phyloP scores from a whole-genome alignment of 2,888 invertebrate genomes.

The Melolontha melolontha region DNA sequence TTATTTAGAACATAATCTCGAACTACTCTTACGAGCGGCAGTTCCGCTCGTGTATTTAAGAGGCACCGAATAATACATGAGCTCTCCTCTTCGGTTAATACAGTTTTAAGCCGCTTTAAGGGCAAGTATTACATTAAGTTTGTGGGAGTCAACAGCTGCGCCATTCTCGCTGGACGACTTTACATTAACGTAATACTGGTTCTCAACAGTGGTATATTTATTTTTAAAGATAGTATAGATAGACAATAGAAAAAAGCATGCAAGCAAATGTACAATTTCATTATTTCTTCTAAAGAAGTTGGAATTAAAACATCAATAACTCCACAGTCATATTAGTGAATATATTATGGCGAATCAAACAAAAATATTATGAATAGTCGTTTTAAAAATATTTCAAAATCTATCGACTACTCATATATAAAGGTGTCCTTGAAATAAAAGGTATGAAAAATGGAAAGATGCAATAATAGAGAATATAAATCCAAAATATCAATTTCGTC shows the following conservation, averaged over 20 bases:
- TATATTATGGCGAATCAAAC: no score
- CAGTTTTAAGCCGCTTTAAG: conserved; percentile 62
- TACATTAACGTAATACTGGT: conserved; percentile 34
- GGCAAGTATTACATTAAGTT: conserved; percentile 54
- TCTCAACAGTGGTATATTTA: conserved; percentile 30
- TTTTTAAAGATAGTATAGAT: conserved; percentile 17
- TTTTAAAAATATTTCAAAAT: no score
- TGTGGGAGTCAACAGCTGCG: conserved; percentile 58
- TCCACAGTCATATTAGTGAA: no score
- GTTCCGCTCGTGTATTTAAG: conserved; percentile 60
- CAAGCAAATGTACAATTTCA: not conserved
- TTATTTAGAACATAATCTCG: conserved; percentile 58
- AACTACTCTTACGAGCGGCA: conserved; percentile 57
- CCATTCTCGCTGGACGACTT: conserved; percentile 36
- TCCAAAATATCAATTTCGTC: no score
- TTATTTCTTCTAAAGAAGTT: no score
- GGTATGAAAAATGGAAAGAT: no score
- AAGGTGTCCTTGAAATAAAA: no score
- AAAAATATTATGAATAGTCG: no score
- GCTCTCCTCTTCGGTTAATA: conserved; percentile 58
- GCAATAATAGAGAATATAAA: no score
- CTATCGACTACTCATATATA: no score
- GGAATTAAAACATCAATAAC: no score
- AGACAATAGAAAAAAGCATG: conserved; percentile 4
- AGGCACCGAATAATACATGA: conserved; percentile 64